These are phyloP conservation scores for Scaptomyza reducta DNA, from an alignment of 2,888 invertebrate genomes.

Conservation along the genomic window DNA sequence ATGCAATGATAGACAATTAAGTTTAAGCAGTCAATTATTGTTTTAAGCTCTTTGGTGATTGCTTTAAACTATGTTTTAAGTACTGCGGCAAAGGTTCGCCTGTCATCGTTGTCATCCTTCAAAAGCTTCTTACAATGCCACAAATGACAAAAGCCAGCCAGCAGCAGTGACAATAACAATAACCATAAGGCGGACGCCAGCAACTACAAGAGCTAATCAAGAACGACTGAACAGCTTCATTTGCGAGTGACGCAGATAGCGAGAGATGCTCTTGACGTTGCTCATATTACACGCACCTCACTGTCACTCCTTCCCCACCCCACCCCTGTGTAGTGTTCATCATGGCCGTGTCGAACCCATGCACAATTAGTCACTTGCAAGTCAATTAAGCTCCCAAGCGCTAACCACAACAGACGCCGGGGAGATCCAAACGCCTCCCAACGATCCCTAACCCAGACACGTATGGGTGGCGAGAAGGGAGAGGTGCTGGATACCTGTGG, in stretches of 20 bases:
- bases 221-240: slow-evolving; percentile 64
- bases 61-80: slow-evolving; percentile 10
- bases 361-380: slow-evolving; percentile 81
- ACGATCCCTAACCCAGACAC: slow-evolving; percentile 33
- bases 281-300: slow-evolving; percentile 74
- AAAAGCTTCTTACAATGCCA: slow-evolving; percentile 54
- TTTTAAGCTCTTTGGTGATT: background rate
- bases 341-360: slow-evolving; percentile 72
- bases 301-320: background rate
- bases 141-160: slow-evolving; percentile 34
- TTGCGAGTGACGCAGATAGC: slow-evolving; percentile 32
- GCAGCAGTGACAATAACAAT: slow-evolving; percentile 25
- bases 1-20: slow-evolving; percentile 10
- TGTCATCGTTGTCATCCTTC: slow-evolving; percentile 62
- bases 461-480: slow-evolving; percentile 36
- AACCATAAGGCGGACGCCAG: slow-evolving; percentile 29
- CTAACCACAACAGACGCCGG: slow-evolving; percentile 69
- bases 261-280: slow-evolving; percentile 39
- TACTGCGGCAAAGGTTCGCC: slow-evolving; percentile 30
- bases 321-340: slow-evolving; percentile 1
- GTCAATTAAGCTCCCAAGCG: slow-evolving; percentile 76
- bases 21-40: slow-evolving; percentile 1
- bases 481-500: slow-evolving; percentile 34
- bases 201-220: slow-evolving; percentile 45
- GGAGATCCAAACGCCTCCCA: slow-evolving; percentile 15